Evolutionary conservation across 2,888 invertebrate genomes (phyloP).

Genomic region (Heliconius ismenius): DNA sequence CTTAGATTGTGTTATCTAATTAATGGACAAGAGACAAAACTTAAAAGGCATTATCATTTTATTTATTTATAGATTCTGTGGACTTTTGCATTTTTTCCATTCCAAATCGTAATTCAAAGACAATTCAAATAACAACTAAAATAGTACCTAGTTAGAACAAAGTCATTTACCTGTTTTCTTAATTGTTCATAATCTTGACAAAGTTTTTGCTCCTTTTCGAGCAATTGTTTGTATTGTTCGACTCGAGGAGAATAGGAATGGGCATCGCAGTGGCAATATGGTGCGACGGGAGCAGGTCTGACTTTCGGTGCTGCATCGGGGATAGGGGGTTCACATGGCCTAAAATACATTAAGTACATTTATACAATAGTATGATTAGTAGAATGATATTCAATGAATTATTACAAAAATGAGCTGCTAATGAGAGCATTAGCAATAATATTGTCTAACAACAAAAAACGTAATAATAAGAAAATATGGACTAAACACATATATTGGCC

Average conservation of each 20-base stretch:
- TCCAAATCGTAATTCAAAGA: not conserved
- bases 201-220: conserved; percentile 83
- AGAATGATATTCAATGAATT: not conserved
- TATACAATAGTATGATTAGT: not conserved
- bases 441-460: too few relatives aligned
- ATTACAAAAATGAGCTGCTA: not conserved
- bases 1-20: not conserved
- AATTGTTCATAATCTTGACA: conserved; percentile 79
- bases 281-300: conserved; percentile 80
- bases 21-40: not conserved
- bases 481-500: not conserved
- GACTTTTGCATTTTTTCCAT: not conserved
- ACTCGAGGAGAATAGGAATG: conserved; percentile 83
- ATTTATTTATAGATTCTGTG: not conserved
- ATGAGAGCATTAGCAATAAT: too few relatives aligned
- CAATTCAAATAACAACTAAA: not conserved
- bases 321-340: conserved; percentile 83
- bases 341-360: conserved; percentile 48
- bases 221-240: conserved; percentile 83
- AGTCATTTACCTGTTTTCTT: conserved; percentile 66
- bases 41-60: not conserved
- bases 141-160: not conserved
- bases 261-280: conserved; percentile 84
- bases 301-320: conserved; percentile 70
- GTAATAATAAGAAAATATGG: not conserved